phyloP scores from a whole-genome alignment of 1,140 invertebrate species.

The Colletes gigas region DNA sequence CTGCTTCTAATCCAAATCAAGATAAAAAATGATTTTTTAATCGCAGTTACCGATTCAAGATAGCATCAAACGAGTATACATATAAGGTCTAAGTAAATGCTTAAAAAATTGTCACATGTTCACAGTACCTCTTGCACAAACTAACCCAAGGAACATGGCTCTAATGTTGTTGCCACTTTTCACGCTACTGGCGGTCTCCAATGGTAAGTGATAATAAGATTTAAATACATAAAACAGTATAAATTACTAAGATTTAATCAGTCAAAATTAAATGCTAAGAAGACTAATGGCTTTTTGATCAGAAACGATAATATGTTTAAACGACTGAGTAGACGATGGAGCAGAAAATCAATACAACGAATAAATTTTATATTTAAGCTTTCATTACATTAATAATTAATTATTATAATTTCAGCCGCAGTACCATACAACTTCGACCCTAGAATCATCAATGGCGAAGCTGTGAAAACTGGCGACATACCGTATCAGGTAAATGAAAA shows the following conservation, averaged over 20 bases:
- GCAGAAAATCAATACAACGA: too few species aligned
- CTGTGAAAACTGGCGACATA: slow-evolving; percentile 61
- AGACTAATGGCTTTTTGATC: neutral
- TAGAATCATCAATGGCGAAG: slow-evolving; percentile 63
- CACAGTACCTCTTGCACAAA: neutral
- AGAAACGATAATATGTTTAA: too few species aligned
- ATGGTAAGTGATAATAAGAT: neutral
- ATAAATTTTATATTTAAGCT: too few species aligned
- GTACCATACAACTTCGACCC: slow-evolving; percentile 8
- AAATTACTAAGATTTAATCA: neutral
- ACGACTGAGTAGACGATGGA: too few species aligned
- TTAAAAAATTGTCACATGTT: too few species aligned
- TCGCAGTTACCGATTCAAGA: too few species aligned
- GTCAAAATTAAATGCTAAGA: neutral
- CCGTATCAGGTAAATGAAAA: slow-evolving; percentile 65
- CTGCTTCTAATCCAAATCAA: neutral
- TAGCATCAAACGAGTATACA: too few species aligned
- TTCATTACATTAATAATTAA: neutral
- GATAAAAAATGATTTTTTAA: neutral
- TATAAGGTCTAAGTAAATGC: too few species aligned
- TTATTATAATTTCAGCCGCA: neutral
- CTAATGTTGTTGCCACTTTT: neutral
- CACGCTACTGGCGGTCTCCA: neutral
- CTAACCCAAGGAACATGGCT: neutral
- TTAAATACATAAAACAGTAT: neutral